These are phyloP conservation scores for Brachyhypopomus gauderio DNA, from an alignment of 2,113 vertebrate genomes.

Conservation along the genomic window DNA sequence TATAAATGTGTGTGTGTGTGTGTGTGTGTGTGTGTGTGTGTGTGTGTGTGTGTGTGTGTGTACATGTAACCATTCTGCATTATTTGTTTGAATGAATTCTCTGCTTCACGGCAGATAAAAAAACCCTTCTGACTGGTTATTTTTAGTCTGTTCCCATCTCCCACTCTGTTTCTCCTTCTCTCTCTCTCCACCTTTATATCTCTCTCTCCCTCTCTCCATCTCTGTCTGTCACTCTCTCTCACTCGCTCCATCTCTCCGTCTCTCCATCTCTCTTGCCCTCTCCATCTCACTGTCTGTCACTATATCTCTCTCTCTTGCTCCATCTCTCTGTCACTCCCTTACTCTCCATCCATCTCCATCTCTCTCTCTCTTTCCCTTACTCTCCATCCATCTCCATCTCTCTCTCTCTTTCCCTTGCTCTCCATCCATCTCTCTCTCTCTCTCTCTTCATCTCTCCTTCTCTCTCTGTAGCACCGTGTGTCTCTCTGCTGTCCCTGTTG, in stretches of 20 bases:
- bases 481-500: no score
- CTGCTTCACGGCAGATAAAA: slow-evolving; percentile 71
- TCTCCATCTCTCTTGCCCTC: not conserved
- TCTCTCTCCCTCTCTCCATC: slow-evolving; percentile 50
- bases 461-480: no score
- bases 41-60: not conserved
- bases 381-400: slow-evolving; percentile 48
- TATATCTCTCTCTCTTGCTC: not conserved
- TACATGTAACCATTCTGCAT: slow-evolving; percentile 52
- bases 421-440: no score
- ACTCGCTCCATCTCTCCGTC: not conserved
- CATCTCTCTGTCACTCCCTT: not conserved
- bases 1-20: slow-evolving; percentile 13
- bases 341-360: not conserved
- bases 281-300: not conserved
- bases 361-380: not conserved
- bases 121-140: slow-evolving; percentile 72
- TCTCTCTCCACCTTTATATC: slow-evolving; percentile 48
- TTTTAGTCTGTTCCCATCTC: slow-evolving; percentile 72
- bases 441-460: no score
- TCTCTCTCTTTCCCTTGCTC: slow-evolving; percentile 2
- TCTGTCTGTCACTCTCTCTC: not conserved
- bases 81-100: slow-evolving; percentile 67
- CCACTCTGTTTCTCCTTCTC: slow-evolving; percentile 61
- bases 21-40: slow-evolving; percentile 5